These are phyloP conservation scores for Terebella lapidaria DNA, from an alignment of 2,888 invertebrate genomes.

Conservation along the genomic window DNA sequence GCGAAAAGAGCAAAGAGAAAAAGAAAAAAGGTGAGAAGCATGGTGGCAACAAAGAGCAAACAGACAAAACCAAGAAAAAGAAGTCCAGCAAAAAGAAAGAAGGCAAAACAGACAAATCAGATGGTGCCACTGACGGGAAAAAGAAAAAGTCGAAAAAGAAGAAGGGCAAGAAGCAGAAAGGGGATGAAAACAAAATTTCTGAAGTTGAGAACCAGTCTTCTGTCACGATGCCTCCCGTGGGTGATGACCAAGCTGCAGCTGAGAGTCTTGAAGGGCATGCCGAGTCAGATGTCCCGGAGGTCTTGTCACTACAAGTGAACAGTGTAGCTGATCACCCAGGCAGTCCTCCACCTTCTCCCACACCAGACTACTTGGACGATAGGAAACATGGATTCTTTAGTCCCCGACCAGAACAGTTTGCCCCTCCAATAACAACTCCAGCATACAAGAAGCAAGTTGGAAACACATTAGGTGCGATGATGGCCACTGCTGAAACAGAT, in stretches of 20 bases:
- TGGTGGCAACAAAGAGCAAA: not conserved
- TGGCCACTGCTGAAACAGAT: not conserved
- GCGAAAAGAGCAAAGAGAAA: not conserved
- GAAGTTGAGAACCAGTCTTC: not conserved
- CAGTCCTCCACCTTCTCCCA: not conserved
- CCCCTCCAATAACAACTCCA: too few species aligned
- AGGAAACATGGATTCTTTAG: not conserved
- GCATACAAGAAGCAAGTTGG: too few species aligned
- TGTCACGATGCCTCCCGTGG: too few species aligned
- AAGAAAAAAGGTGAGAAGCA: not conserved
- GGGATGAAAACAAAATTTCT: not conserved
- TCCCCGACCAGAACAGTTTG: not conserved
- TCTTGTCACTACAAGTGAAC: too few species aligned
- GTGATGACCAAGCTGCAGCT: too few species aligned
- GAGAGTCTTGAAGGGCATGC: too few species aligned
- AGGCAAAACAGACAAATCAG: not conserved
- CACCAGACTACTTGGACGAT: not conserved
- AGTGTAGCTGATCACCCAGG: too few species aligned
- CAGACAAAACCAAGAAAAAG: not conserved
- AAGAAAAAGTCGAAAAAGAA: not conserved
- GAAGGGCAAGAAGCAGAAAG: not conserved
- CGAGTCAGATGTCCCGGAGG: too few species aligned
- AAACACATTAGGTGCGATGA: too few species aligned
- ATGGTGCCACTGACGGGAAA: not conserved
- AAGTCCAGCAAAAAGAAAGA: not conserved